Conservation (phyloP, 2,888 invertebrate species). For the Limenitis camilla region DNA sequence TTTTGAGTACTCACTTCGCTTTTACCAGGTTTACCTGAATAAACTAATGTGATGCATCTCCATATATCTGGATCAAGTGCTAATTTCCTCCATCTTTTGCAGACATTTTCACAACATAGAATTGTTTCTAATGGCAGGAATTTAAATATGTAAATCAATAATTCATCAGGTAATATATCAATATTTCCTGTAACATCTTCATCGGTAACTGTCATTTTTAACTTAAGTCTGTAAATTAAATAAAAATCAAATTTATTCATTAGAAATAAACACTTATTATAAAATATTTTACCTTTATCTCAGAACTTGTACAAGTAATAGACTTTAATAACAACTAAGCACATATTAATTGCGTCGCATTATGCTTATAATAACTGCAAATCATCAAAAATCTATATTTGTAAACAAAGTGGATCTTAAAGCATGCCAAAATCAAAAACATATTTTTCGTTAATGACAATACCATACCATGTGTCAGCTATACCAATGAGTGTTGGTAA, state of each 20-base stretch:
- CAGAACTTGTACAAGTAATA: too few relatives aligned
- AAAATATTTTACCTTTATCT: too few relatives aligned
- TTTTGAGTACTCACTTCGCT: conserved; percentile 47
- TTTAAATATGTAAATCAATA: conserved; percentile 55
- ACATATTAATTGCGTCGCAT: too few relatives aligned
- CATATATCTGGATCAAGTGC: conserved; percentile 48
- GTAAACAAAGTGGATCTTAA: too few relatives aligned
- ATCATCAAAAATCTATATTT: too few relatives aligned
- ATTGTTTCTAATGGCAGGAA: conserved; percentile 48
- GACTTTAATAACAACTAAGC: too few relatives aligned
- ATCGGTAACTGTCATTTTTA: conserved; percentile 15
- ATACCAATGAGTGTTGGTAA: too few relatives aligned
- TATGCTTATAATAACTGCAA: too few relatives aligned
- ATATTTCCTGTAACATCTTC: conserved; percentile 23
- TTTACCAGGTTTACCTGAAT: conserved; percentile 55
- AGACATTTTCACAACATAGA: conserved; percentile 51
- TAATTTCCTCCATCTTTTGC: conserved; percentile 52
- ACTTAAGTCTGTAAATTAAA: neutral
- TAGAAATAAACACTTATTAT: too few relatives aligned
- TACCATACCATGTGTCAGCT: too few relatives aligned
- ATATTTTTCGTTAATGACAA: too few relatives aligned
- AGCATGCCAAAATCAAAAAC: too few relatives aligned
- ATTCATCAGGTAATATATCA: conserved; percentile 55
- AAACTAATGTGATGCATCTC: conserved; percentile 46
- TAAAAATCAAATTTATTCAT: neutral